phyloP scores from a whole-genome alignment of 2,113 vertebrate genomes.

The Lasiurus cinereus region DNA sequence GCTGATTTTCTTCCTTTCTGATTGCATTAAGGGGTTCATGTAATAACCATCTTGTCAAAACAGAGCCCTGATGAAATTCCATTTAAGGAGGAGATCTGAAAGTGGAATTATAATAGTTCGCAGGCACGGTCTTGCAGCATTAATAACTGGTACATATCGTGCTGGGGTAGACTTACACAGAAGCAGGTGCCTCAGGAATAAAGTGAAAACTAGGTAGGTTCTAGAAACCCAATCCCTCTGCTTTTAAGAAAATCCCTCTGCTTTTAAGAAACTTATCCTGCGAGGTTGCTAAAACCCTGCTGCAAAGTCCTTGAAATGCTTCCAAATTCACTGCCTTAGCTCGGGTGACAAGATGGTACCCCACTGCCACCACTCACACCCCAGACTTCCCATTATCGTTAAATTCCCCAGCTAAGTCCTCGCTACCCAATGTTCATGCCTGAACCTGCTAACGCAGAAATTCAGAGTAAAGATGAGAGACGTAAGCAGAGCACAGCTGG shows the following conservation, averaged over 20 bases:
- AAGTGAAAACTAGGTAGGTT: slow-evolving; percentile 18
- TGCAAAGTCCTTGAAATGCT: not conserved
- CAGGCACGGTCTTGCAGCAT: not conserved
- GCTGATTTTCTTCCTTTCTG: slow-evolving; percentile 48
- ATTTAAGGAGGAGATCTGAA: slow-evolving; percentile 47
- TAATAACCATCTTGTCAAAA: not conserved
- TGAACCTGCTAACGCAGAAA: not conserved
- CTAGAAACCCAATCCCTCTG: slow-evolving; percentile 47
- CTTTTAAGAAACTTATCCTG: not conserved
- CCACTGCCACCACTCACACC: not conserved
- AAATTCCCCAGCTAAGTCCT: not conserved
- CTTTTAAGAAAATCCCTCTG: slow-evolving; percentile 44
- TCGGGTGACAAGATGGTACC: not conserved
- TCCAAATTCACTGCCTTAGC: not conserved
- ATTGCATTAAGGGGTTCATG: not conserved
- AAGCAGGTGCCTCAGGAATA: not conserved
- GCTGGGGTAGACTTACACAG: slow-evolving; percentile 32
- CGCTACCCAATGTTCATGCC: not conserved
- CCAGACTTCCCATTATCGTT: not conserved
- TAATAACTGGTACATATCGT: not conserved
- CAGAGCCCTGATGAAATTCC: slow-evolving; percentile 57
- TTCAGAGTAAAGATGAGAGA: not conserved
- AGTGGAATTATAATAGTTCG: slow-evolving; percentile 3
- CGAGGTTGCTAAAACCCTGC: slow-evolving; percentile 54
- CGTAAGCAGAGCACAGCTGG: not conserved